Evolutionary conservation across 2,113 vertebrate genomes (phyloP), one percentile per base, ranked within the genome.

Genomic region (Parus major): DNA sequence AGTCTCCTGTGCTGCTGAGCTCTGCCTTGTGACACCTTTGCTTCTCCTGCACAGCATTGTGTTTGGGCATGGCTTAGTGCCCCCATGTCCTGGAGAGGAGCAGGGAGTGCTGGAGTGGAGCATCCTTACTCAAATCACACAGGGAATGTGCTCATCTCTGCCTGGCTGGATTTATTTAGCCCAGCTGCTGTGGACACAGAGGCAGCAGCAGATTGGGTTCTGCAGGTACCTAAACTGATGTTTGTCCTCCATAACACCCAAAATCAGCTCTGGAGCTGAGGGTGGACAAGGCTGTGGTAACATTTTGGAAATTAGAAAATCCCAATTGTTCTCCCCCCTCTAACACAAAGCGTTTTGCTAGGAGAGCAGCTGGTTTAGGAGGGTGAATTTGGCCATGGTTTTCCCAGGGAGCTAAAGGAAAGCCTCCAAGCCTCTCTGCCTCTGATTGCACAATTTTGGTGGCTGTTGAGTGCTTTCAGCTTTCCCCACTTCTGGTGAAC

Each of bases 41-140:
- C n/a, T 44, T 12, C 56, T 78, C 42, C 65, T 72, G 23, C 33
- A 1, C 0, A 0, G 35, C 0, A 27, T 52, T 31, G n/a, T n/a
- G 11, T 59, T 71, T 80, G 86, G 66, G 63, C 31, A 15, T 8
- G 28, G 41, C 35, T 69, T 18, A 18, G 28, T 39, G 36, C 5
- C 44, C 46, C 7, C 0, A 0, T 17, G 39, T 15, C 49, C 70
- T 78, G 84, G 50, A 77, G 68, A 73, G 27, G 15, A 82, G 66
- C 53, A 24, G 39, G 63, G 18, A 29, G 53, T 3, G 0, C 80
- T 61, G 72, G 44, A 86, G 49, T 3, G 11, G 65, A 89, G 78
- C 82, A 79, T 89, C 89, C 44, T 36, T 59, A 7, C 39, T 79
- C 59, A n/a, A 17, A 33, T 39, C 50, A 16, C 0, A 0, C 2